Evolutionary conservation across 2,888 invertebrate species (phyloP), one percentile per base, ranked within the genome.

Genomic region (Limnephilus lunatus): DNA sequence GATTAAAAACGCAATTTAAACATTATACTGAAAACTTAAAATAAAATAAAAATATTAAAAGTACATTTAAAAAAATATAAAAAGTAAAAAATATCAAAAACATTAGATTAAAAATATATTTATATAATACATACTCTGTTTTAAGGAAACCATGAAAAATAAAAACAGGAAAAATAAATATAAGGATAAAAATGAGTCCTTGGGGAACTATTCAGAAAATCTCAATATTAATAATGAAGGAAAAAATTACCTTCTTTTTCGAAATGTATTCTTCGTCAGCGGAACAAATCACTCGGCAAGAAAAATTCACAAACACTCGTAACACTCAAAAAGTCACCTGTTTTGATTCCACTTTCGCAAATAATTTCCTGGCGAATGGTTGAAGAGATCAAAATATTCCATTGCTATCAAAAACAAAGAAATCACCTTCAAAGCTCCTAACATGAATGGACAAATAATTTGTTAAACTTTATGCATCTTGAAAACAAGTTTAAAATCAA

Each of bases 321-420:
- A 0, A 39, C 86, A 86, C 86, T 80, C 3, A n/a, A 53, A 89
- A 19, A 32, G 88, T 89, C 88, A 89, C 88, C 88, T 89, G 9
- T 89, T 89, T 39, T 89, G 88, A 89, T 89, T 89, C 88, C 88
- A 89, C 80, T 89, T 35, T 25, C 68, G 39, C n/a, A 80, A 32
- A n/a, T 68, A 39, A 53, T 68, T 68, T 35, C 88, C 88, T 35
- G 88, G 88, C 81, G 88, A 89, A 35, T 81, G 88, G n/a, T n/a
- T 32, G 12, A 89, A 80, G 9, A 89, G 80, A 25, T 89, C 80
- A 19, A 89, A 89, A 89, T 44, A 89, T 81, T 30, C 88, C 88
- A 89, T 89, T 80, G 19, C 35, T 81, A n/a, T 81, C 25, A 89
- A 86, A n/a, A 30, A 35, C 68, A 68, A n/a, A 68, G 25, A 68